Conservation (phyloP, 2,888 invertebrate species). For the Ochropleura leucogaster region DNA sequence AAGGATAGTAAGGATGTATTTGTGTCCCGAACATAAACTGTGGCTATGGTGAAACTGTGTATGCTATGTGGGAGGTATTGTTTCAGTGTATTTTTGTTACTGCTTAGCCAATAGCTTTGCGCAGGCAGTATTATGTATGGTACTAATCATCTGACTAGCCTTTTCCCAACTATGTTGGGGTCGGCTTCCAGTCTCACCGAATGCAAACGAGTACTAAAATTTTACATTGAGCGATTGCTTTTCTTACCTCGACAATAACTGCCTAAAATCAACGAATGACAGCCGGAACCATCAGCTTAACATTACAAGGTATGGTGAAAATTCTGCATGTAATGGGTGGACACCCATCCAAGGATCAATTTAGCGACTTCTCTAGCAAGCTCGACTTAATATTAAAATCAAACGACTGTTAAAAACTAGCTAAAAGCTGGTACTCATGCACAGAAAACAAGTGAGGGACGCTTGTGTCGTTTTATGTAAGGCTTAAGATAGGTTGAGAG, state of each 20-base stretch:
- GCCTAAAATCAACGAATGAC: no score
- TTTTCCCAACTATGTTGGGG: neutral
- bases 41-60: neutral
- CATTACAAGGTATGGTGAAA: neutral
- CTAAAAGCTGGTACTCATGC: no score
- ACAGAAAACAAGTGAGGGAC: no score
- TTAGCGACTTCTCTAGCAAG: no score
- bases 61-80: neutral
- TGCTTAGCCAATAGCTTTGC: neutral
- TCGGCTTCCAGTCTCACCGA: neutral
- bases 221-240: neutral
- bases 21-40: slow-evolving; percentile 10
- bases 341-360: no score
- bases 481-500: no score
- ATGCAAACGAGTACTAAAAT: neutral
- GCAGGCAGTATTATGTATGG: neutral
- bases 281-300: no score
- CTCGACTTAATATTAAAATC: no score
- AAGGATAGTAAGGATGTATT: slow-evolving; percentile 3
- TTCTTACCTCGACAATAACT: no score
- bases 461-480: no score
- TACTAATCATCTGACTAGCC: neutral
- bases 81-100: neutral
- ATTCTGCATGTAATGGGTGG: neutral
- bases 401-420: no score